phyloP scores from a whole-genome alignment of 2,113 vertebrate species.

The Xiphophorus hellerii region DNA sequence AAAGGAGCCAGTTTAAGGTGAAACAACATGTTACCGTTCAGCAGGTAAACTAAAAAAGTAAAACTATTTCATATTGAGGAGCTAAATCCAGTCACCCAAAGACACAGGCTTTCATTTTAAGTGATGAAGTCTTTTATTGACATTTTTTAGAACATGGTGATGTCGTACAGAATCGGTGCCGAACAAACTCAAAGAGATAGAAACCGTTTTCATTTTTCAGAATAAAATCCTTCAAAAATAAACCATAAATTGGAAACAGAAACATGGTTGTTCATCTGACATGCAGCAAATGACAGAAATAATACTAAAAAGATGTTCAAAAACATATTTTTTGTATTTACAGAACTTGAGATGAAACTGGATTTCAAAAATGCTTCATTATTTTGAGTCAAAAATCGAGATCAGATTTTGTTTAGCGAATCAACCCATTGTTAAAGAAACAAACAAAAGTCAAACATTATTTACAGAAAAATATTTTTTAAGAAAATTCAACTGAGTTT shows the following conservation, averaged over 20 bases:
- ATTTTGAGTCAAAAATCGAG: constrained; percentile 26
- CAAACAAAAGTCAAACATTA: constrained; percentile 46
- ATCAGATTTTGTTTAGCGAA: constrained; percentile 38
- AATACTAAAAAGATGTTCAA: constrained; percentile 63
- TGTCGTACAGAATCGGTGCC: constrained; percentile 68
- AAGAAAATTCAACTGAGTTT: constrained; percentile 55
- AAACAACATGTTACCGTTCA: no score
- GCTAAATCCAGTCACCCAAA: no score
- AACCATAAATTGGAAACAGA: constrained; percentile 45
- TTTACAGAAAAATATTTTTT: constrained; percentile 62
- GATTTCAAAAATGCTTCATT: not conserved
- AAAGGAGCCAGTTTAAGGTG: no score
- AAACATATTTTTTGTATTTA: constrained; percentile 61
- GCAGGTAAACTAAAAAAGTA: no score
- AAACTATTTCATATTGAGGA: no score
- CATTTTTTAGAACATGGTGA: constrained; percentile 76
- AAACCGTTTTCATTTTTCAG: constrained; percentile 30
- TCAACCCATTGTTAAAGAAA: constrained; percentile 66
- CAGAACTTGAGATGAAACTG: constrained; percentile 21
- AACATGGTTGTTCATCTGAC: constrained; percentile 32
- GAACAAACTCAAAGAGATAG: constrained; percentile 61
- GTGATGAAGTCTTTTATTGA: constrained; percentile 76
- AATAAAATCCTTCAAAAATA: constrained; percentile 46
- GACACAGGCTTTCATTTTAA: not conserved
- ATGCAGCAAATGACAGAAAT: constrained; percentile 49